Evolutionary conservation across 2,113 vertebrate species (phyloP).

Genomic region (Oreochromis niloticus): DNA sequence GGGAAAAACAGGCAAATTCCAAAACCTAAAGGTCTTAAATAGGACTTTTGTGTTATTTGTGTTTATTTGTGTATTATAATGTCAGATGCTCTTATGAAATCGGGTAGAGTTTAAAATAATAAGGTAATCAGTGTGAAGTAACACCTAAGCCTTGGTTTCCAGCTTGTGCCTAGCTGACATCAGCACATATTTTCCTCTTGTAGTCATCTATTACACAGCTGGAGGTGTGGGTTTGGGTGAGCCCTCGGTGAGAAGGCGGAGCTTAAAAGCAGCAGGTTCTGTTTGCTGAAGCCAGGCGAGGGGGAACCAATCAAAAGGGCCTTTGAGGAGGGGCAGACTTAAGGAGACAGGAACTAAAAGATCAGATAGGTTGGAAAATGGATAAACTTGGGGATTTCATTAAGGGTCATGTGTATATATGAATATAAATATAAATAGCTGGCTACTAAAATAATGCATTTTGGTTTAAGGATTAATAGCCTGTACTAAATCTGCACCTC

Average conservation of each 20-base stretch:
- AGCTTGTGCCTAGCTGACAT: neutral
- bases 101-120: neutral
- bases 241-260: rapidly evolving
- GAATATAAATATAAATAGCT: neutral
- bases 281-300: neutral
- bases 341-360: neutral
- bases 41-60: neutral
- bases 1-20: neutral
- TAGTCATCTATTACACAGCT: neutral
- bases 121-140: neutral
- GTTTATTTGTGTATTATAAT: neutral
- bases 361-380: neutral
- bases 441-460: neutral
- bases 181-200: neutral
- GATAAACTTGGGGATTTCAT: neutral
- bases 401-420: neutral
- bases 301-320: neutral
- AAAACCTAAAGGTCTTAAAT: neutral
- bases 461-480: neutral
- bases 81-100: neutral
- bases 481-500: neutral
- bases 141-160: neutral
- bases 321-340: neutral
- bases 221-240: neutral
- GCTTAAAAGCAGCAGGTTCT: neutral